Conservation (phyloP, 2,113 vertebrate species). For the Notarius quadriscutis region DNA sequence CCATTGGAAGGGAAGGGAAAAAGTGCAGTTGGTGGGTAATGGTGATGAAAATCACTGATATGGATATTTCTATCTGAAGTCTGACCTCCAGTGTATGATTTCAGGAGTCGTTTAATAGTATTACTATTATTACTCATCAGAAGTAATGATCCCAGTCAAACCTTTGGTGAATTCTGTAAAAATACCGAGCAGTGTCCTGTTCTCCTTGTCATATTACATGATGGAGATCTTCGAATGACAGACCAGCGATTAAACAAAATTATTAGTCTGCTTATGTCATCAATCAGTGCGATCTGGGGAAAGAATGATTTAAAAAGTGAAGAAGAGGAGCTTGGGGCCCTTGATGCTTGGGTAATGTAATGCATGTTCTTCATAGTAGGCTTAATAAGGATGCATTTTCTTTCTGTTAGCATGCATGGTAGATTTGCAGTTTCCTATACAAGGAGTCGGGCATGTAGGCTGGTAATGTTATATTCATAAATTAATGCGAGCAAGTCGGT, state of each 20-base stretch:
- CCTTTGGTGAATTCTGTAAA: neutral
- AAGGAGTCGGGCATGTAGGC: neutral
- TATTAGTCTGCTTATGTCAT: neutral
- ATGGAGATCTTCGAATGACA: neutral
- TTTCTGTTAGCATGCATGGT: neutral
- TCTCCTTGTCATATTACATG: neutral
- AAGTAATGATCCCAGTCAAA: neutral
- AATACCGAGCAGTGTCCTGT: neutral
- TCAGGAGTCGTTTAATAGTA: neutral
- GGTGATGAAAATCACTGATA: conserved; percentile 72
- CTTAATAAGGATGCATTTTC: neutral
- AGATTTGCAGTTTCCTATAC: neutral
- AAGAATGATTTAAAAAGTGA: neutral
- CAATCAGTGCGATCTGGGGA: neutral
- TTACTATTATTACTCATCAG: neutral
- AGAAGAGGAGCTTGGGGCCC: neutral
- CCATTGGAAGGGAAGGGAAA: conserved; percentile 73
- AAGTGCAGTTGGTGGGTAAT: conserved; percentile 70
- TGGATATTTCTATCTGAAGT: conserved; percentile 70
- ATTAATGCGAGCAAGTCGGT: neutral
- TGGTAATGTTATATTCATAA: neutral
- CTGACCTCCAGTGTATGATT: neutral
- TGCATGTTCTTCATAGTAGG: neutral
- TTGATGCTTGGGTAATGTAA: neutral
- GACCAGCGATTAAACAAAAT: neutral